A percentile compares a stretch with the other conserved stretches of the same genome.
These are phyloP conservation scores for Schizotus pectinicornis DNA, from an alignment of 2,888 invertebrate species.

Conservation along the genomic window DNA sequence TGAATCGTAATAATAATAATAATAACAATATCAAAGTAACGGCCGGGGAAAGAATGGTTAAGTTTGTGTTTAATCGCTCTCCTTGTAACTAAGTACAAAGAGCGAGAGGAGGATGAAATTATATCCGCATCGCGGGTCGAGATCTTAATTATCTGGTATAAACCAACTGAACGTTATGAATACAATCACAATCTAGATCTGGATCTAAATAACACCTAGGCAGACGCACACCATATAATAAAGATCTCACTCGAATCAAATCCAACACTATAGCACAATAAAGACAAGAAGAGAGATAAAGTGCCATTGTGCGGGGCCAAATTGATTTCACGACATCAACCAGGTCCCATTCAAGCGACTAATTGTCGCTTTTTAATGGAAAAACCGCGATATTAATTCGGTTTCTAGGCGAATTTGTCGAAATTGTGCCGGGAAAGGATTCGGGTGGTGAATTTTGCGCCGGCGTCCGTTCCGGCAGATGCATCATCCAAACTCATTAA, in stretches of 20 bases:
- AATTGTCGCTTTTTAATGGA: background rate
- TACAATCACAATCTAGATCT: slow-evolving; percentile 44
- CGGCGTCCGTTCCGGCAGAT: too few relatives aligned
- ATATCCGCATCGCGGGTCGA: slow-evolving; percentile 30
- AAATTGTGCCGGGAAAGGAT: background rate
- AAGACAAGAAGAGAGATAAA: background rate
- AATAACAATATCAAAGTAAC: slow-evolving; percentile 21
- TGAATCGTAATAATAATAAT: slow-evolving; percentile 21
- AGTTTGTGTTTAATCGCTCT: slow-evolving; percentile 17
- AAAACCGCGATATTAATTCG: too few relatives aligned
- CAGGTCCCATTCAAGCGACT: background rate
- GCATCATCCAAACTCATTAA: too few relatives aligned
- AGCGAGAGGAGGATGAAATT: slow-evolving; percentile 17
- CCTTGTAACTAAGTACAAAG: background rate
- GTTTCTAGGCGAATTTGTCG: slow-evolving; percentile 13
- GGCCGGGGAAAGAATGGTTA: slow-evolving; percentile 13
- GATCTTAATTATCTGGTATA: slow-evolving; percentile 45
- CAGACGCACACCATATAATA: slow-evolving; percentile 38
- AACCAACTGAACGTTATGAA: slow-evolving; percentile 45
- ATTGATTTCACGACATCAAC: background rate
- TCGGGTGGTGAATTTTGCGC: too few relatives aligned
- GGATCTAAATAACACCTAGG: slow-evolving; percentile 43
- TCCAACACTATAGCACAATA: slow-evolving; percentile 6
- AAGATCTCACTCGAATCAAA: slow-evolving; percentile 36
- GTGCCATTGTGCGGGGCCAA: background rate